Base-by-base conservation (phyloP, 2,113 vertebrate species). In the Poecile atricapillus region DNA sequence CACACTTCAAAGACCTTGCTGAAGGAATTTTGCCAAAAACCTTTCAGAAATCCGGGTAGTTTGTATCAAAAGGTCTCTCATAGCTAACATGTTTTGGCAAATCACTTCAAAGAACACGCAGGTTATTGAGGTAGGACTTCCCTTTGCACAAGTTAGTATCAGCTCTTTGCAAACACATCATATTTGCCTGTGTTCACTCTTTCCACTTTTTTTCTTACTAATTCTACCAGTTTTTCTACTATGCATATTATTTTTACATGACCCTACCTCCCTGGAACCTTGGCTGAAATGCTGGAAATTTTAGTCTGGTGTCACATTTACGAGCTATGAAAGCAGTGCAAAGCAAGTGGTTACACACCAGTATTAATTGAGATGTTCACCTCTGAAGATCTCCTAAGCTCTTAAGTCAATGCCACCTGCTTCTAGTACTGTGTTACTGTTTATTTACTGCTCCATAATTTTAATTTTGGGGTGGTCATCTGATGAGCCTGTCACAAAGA, bases 21-120 rank as follows among this genome's bases (percentile, higher is more conserved):
- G 59, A 86, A 83, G 41, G 46, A 95, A 86, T 19, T 21, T 77
- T 89, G 68, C 68, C 76, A 87, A 94, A 93, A 91, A 37, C 22
- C 12, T 79, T 93, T 71, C 41, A 75, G 65, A 91, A 93, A 82
- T 65, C 19, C 3, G 3, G 44, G 24, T 33, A 82, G 47, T 41
- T 52, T 22, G 7, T 68, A 71, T 75, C 44, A 89, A 89, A 91
- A 70, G 2, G 16, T 41, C 13, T 84, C 30, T 87, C 70, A 91
- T 8, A 79, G 19, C 15, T 82, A 75, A 53, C 49, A 31, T 18
- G 25, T 71, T 94, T 82, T 78, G 31, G 49, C 60, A 91, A 82
- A 75, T 41, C 28, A 39, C 90, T 85, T 96, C 84, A 93, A 91
- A 89, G 60, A 56, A 39, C 4, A 35, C 33, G 27, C 4, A 68